These are phyloP conservation scores for Oceanodroma leucorhoa DNA, from an alignment of 2,797 vertebrate genomes.

Conservation along the genomic window DNA sequence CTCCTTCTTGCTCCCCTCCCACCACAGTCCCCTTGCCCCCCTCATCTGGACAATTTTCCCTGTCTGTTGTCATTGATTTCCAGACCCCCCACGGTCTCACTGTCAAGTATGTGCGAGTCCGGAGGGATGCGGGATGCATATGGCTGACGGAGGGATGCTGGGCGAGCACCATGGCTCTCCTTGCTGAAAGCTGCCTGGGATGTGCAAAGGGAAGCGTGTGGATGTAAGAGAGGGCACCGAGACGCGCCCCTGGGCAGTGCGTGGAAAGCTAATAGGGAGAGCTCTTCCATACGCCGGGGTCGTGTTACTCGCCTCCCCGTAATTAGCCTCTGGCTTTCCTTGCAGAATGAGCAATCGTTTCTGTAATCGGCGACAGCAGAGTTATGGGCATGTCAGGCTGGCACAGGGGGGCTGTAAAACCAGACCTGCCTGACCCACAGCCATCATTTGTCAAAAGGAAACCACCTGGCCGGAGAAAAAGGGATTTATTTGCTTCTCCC, in stretches of 20 bases:
- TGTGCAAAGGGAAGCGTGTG: not conserved
- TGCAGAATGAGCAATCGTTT: constrained; percentile 5
- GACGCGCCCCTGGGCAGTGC: not conserved
- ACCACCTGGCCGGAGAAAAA: not conserved
- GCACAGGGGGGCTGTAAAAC: constrained; percentile 50
- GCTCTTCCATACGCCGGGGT: not conserved
- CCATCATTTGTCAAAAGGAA: constrained; percentile 13
- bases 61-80: not conserved
- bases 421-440: constrained; percentile 8
- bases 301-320: not conserved
- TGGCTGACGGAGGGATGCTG: not conserved
- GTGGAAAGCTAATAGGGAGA: not conserved
- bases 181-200: not conserved
- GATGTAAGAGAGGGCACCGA: not conserved
- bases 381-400: constrained; percentile 24
- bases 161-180: not conserved
- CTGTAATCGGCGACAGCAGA: constrained; percentile 14
- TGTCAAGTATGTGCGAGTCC: accelerated
- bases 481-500: not conserved
- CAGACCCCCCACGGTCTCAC: not conserved
- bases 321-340: constrained; percentile 3
- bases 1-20: not conserved
- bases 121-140: accelerated
- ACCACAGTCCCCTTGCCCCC: not conserved
- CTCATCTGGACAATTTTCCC: not conserved